Evolutionary conservation across 2,113 vertebrate species (phyloP).

Genomic region (Mirounga angustirostris): DNA sequence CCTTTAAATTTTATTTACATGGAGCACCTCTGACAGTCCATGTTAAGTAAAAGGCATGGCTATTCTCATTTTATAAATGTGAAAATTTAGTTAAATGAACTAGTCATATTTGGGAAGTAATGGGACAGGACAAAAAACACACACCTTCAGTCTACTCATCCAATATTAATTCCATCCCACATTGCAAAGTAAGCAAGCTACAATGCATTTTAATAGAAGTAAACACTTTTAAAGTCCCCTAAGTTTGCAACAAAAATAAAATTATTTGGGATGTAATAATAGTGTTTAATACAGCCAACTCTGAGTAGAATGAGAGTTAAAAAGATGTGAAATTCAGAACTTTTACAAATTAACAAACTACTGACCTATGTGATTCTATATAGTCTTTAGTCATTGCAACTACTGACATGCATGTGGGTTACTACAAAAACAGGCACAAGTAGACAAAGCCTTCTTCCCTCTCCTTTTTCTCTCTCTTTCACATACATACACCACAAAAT

Average conservation of each 20-base stretch:
- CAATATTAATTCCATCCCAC: constrained; percentile 30
- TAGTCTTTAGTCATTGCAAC: background rate
- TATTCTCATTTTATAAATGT: constrained; percentile 34
- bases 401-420: background rate
- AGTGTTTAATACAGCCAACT: background rate
- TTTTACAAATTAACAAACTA: constrained; percentile 41
- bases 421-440: constrained; percentile 3
- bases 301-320: background rate
- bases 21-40: background rate
- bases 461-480: background rate
- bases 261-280: background rate
- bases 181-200: background rate
- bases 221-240: constrained; percentile 9
- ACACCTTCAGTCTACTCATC: constrained; percentile 5
- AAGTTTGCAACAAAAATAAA: constrained; percentile 44
- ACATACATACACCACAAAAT: background rate
- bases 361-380: background rate
- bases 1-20: constrained; percentile 46
- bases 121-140: background rate
- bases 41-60: background rate
- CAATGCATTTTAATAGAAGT: constrained; percentile 33
- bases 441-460: background rate
- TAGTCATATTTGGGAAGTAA: constrained; percentile 22
- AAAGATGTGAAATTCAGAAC: background rate
- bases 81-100: constrained; percentile 39